These are phyloP conservation scores for Pyrocephalus nanus DNA, from an alignment of 2,797 vertebrate species.

Conservation along the genomic window DNA sequence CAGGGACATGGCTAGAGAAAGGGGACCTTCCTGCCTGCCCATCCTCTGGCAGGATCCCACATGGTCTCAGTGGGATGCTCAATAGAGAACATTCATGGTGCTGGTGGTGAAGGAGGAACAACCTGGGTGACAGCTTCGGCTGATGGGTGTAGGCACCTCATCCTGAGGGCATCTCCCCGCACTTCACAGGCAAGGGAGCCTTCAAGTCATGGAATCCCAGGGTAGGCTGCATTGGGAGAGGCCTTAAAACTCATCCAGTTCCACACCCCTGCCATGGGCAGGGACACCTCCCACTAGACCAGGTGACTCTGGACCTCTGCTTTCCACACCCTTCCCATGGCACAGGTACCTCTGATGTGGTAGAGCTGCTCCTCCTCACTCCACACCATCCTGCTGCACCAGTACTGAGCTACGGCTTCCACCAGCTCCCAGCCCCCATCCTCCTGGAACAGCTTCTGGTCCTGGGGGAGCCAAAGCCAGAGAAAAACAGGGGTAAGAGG, in stretches of 20 bases:
- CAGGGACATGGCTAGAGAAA: accelerated
- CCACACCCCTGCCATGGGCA: background rate
- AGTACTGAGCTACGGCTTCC: conserved; percentile 88
- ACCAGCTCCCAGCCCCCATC: conserved; percentile 86
- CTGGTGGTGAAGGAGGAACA: background rate
- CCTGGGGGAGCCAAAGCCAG: conserved; percentile 73
- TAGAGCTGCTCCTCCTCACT: conserved; percentile 81
- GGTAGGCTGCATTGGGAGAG: background rate
- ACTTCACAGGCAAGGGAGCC: background rate
- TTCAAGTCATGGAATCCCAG: background rate
- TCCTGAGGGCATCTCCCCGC: background rate
- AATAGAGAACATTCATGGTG: accelerated
- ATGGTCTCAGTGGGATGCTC: accelerated
- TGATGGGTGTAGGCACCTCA: background rate
- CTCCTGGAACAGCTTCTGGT: conserved; percentile 85
- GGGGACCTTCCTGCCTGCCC: background rate
- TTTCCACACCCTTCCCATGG: accelerated
- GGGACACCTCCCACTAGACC: background rate
- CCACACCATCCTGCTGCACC: conserved; percentile 92
- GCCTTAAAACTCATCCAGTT: background rate
- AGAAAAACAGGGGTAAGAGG: accelerated
- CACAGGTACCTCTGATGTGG: conserved; percentile 78
- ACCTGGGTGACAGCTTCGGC: accelerated
- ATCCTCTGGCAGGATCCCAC: background rate
- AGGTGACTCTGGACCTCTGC: accelerated